Base-by-base conservation (phyloP, 1,140 invertebrate species). In the Oncopodura yosiiana region DNA sequence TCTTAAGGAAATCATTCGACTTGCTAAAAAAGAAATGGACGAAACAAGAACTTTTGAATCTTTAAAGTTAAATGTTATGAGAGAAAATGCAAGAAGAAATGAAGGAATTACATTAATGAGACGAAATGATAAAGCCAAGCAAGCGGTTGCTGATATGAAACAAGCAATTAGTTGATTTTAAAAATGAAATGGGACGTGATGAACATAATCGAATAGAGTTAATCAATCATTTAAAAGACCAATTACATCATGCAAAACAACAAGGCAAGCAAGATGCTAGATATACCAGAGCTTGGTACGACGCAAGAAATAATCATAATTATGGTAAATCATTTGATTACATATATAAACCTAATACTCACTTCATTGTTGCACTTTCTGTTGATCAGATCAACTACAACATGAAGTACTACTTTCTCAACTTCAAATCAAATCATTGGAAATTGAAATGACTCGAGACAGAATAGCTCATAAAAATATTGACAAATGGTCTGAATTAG, bases 141-240 rank as follows among this genome's bases (percentile, higher is more conserved):
- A 12, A 12, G 16, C 36, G 24, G 34, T 61, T 29, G 12, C 14
- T 3, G 27, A 57, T 6, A 18, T 61, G 14, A 18, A 41, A 39
- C 16, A n/a, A 49, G n/a, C 50, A 41, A 30, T 51, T 58, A 38
- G 49, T 36, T 1, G 38, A 49, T 19, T 61, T 42, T 44, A 27
- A 49, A 30, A 18, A 43, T 3, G 18, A 55, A 49, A 61, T 54
- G 55, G 30, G 30, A 1, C 36, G 30, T 11, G 37, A 49, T 12
- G 54, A 53, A 16, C 37, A 49, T 2, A 53, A 57, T 18, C 37
- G 46, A 29, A 49, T 49, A 27, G 39, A 54, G 30, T 46, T 54
- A 26, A 61, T 61, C 19, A 49, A 41, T 24, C 51, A 54, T 23
- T 38, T 61, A 5, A 49, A 58, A 39, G 56, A 58, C 41, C 53